A percentile compares a stretch with the other conserved stretches of the same genome.
Conservation (phyloP, 2,797 vertebrate species). For the Triplophysa bombifrons region DNA sequence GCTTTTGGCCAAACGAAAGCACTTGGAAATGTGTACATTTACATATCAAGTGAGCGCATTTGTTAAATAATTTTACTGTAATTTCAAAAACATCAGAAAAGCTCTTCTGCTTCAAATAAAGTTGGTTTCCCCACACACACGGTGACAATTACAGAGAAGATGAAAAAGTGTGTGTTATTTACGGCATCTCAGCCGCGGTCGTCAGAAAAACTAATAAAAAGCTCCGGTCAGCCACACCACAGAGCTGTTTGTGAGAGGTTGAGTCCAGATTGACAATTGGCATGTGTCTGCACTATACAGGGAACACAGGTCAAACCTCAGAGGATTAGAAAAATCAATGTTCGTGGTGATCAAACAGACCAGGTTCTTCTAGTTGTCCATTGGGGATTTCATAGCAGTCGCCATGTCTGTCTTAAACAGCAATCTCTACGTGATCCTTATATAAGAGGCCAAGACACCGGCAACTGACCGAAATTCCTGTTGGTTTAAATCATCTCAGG, state of each 20-base stretch:
- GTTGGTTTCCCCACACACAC: conserved; percentile 24
- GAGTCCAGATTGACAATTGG: conserved; percentile 24
- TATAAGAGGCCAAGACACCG: background rate
- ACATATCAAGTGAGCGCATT: conserved; percentile 4
- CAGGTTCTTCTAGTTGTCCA: background rate
- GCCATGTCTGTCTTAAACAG: conserved; percentile 19
- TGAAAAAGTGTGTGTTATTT: conserved; percentile 52
- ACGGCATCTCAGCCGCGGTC: conserved; percentile 28
- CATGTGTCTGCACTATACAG: conserved; percentile 31
- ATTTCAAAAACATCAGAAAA: background rate
- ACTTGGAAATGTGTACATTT: background rate
- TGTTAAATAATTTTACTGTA: background rate
- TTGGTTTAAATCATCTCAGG: background rate
- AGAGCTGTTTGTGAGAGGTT: conserved; percentile 15
- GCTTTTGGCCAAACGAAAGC: background rate
- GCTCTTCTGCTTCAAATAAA: conserved; percentile 42
- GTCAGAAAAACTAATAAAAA: conserved; percentile 43
- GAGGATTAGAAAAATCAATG: conserved; percentile 36
- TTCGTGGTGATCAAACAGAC: conserved; percentile 19
- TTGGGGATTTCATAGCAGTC: conserved; percentile 4
- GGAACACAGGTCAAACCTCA: conserved; percentile 32
- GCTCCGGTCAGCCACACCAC: conserved; percentile 33
- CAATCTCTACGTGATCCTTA: conserved; percentile 2
- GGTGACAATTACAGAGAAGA: conserved; percentile 44
- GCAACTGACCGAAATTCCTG: background rate